Conservation (phyloP, 2,113 vertebrate genomes). For the Tympanuchus pallidicinctus region DNA sequence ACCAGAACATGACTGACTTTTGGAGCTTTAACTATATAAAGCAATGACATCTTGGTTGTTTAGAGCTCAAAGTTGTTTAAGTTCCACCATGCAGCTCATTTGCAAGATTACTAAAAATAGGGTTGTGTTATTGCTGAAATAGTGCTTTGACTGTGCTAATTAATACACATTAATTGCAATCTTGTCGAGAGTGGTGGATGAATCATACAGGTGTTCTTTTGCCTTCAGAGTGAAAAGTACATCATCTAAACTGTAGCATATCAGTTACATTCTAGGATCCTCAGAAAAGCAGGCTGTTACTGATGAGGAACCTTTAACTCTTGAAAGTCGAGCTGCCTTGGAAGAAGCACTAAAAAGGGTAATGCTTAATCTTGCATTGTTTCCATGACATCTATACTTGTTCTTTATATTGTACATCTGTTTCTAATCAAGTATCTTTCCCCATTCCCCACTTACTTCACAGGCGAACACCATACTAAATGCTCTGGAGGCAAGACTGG, state of each 20-base stretch:
- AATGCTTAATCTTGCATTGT: neutral
- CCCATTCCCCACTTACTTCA: neutral
- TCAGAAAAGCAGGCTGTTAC: slow-evolving; percentile 63
- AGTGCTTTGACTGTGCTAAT: neutral
- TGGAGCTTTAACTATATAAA: neutral
- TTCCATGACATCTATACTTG: neutral
- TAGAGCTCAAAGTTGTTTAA: neutral
- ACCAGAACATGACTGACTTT: neutral
- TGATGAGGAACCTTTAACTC: slow-evolving; percentile 73
- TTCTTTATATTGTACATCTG: neutral
- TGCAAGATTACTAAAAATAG: neutral
- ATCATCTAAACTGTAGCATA: neutral
- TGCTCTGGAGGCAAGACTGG: slow-evolving; percentile 50
- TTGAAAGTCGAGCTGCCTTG: slow-evolving; percentile 72
- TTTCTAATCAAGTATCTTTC: neutral
- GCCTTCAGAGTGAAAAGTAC: neutral
- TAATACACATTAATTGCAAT: neutral
- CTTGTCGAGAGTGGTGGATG: neutral
- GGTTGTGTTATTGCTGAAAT: neutral
- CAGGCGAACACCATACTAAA: slow-evolving; percentile 44
- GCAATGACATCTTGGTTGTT: neutral
- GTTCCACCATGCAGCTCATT: neutral
- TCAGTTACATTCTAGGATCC: slow-evolving; percentile 79
- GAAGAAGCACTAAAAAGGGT: slow-evolving; percentile 75
- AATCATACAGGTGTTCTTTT: neutral